Base-by-base conservation (phyloP, 2,113 vertebrate genomes). In the Redunca redunca region DNA sequence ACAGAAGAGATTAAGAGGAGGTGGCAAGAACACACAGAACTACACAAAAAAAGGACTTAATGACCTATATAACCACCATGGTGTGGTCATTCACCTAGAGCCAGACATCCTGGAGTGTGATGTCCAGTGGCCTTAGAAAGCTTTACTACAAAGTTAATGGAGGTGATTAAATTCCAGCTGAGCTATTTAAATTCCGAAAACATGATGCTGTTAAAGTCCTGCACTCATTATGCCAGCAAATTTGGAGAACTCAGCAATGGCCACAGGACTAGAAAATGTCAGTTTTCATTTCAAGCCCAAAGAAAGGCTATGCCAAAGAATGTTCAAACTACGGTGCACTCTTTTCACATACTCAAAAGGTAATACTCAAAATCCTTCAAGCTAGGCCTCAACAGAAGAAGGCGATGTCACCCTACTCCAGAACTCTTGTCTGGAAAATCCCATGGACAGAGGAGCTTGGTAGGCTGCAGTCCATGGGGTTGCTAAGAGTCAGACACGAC, bases 401-500 rank as follows among this genome's bases (percentile, higher is more conserved):
- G 28, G 28, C 2, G 0, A 62, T 15, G 2, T 1, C 58, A 62
- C 28, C 58, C 5, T 2, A 30, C 28, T 62, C 28, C 6, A 15
- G 58, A 30, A 30, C 28, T 30, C 58, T 30, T 30, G 13, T 14
- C 26, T 60, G 28, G 58, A 60, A 60, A 60, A 60, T 60, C 26
- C 58, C 58, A 60, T 15, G 28, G 28, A 60, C 28, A 14, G 28
- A 30, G 13, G 58, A 60, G 13, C 26, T 28, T 60, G 58, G 28
- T 60, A 30, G 28, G 13, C 28, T 62, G 58, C 28, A 30, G 28
- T 62, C 58, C 28, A 62, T 30, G 58, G 10, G 26, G 58, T 62
- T 1, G 6, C 28, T 15, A 62, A 62, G 6, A 30, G 58, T 60
- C 1, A 0, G 28, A 62, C 58, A 62, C 2, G 1, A 62, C 28